A percentile compares a stretch with the other conserved stretches of the same genome.
These are phyloP conservation scores for Stegana nigrithorax DNA, from an alignment of 2,888 invertebrate species.

Conservation along the genomic window DNA sequence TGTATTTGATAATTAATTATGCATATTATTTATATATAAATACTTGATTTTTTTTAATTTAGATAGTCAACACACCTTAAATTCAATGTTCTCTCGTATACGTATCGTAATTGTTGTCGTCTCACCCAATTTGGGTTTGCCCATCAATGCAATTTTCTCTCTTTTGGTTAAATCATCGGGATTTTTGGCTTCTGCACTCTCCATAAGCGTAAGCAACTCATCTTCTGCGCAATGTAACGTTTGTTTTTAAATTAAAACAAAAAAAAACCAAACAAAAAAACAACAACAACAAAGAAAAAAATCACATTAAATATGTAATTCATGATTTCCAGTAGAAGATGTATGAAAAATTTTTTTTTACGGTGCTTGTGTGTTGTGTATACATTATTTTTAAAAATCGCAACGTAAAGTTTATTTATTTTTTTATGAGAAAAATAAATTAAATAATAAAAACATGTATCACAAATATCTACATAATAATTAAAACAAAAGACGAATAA, in stretches of 20 bases:
- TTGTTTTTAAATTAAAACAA: no score
- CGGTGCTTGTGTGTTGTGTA: no score
- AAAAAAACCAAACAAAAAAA: neutral
- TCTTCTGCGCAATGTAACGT: slow-evolving; percentile 65
- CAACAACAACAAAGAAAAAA: neutral
- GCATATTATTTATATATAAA: neutral
- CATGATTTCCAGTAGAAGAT: no score
- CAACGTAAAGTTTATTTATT: no score
- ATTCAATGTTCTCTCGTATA: slow-evolving; percentile 98
- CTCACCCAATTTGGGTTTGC: slow-evolving; percentile 92
- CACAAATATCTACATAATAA: no score
- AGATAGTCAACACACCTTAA: slow-evolving; percentile 94
- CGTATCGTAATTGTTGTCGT: slow-evolving; percentile 86
- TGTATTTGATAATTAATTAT: neutral
- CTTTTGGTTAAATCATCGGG: slow-evolving; percentile 80
- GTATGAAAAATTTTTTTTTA: no score
- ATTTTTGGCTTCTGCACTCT: slow-evolving; percentile 74
- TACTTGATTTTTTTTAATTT: neutral
- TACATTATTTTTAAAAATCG: no score
- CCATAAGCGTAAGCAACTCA: slow-evolving; percentile 75
- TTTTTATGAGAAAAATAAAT: no score
- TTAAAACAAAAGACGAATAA: no score
- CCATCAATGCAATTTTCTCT: slow-evolving; percentile 89
- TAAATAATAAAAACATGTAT: no score
- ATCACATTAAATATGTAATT: no score